These are phyloP conservation scores for Cryptoprocta ferox DNA, from an alignment of 2,797 vertebrate genomes.

Conservation along the genomic window DNA sequence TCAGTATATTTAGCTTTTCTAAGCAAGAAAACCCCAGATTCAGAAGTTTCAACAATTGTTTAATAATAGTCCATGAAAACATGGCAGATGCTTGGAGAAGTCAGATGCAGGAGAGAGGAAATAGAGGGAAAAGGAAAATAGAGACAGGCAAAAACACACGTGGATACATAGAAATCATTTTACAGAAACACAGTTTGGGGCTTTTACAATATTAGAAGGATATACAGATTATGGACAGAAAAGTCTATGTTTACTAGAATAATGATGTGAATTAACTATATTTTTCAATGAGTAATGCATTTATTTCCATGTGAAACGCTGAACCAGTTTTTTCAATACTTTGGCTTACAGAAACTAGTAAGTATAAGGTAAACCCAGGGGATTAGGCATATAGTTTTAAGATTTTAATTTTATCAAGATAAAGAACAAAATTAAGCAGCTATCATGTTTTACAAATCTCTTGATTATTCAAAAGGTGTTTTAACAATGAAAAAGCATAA, in stretches of 20 bases:
- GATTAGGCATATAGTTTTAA: neutral
- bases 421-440: neutral
- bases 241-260: neutral
- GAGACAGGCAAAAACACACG: neutral
- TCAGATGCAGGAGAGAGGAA: neutral
- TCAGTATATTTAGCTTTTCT: neutral
- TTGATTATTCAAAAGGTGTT: neutral
- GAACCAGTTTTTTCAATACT: slow-evolving; percentile 13
- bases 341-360: neutral
- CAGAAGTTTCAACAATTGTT: neutral
- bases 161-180: neutral
- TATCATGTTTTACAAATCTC: neutral
- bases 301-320: slow-evolving; percentile 35
- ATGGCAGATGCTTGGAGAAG: neutral
- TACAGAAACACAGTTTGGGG: neutral
- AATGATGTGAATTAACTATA: neutral
- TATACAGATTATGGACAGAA: neutral
- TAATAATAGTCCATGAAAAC: neutral
- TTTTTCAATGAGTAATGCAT: neutral
- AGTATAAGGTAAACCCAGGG: neutral
- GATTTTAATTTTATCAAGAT: slow-evolving; percentile 37
- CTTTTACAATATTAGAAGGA: neutral
- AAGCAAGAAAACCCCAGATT: neutral
- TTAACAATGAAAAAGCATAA: neutral
- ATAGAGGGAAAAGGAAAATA: neutral